Evolutionary conservation across 1,140 invertebrate genomes (phyloP).

Genomic region (Trigoniulus corallinus): DNA sequence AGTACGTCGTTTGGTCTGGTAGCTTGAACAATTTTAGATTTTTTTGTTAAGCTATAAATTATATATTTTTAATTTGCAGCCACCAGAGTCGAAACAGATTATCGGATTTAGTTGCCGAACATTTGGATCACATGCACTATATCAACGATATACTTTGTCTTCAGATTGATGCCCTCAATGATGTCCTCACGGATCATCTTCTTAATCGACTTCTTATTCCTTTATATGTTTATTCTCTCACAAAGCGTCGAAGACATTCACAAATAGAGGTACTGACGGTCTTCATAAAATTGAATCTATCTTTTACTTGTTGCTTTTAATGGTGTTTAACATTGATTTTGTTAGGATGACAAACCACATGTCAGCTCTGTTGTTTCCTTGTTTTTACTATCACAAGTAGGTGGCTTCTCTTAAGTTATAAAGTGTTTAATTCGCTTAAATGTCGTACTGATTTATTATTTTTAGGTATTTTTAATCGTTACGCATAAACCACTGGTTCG

Average conservation of each 20-base stretch:
- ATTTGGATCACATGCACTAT: constrained; percentile 95
- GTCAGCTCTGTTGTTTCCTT: constrained; percentile 77
- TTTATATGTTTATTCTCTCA: constrained; percentile 80
- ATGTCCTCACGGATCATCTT: constrained; percentile 88
- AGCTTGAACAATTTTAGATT: too few relatives aligned
- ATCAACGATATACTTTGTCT: constrained; percentile 90
- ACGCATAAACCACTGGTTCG: constrained; percentile 74
- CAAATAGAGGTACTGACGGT: constrained; percentile 21
- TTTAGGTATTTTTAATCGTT: constrained; percentile 72
- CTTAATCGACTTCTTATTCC: constrained; percentile 85
- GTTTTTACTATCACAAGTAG: constrained; percentile 75
- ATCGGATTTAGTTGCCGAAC: constrained; percentile 88
- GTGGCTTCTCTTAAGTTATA: not conserved
- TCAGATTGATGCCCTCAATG: constrained; percentile 81
- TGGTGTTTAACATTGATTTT: constrained; percentile 11
- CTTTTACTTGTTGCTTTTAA: not conserved
- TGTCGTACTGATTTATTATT: constrained; percentile 4
- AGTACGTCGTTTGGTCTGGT: constrained; percentile 45
- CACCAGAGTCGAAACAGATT: constrained; percentile 71
- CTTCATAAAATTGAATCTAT: not conserved
- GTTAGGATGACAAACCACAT: constrained; percentile 36
- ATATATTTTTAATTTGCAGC: constrained; percentile 55
- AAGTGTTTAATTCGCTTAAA: constrained; percentile 1
- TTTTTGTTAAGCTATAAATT: constrained; percentile 6
- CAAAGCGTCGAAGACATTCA: constrained; percentile 12